phyloP scores from a whole-genome alignment of 30 jellyfish, hydroid and myxozoan genomes.

The Hydractinia symbiolongicarpus region DNA sequence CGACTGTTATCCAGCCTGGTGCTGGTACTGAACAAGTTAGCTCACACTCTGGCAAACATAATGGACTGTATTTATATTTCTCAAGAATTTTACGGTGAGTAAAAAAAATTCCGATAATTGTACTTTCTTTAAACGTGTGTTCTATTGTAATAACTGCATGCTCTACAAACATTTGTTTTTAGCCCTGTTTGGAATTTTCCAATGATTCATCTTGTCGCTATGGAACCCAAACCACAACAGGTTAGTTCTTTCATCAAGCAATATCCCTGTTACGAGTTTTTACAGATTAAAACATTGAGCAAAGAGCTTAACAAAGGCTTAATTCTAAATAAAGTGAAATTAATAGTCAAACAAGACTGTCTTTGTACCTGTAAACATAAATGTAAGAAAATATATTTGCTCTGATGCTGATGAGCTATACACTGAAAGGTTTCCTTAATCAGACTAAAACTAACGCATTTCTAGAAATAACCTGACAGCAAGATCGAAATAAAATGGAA shows the following conservation, averaged over 20 bases:
- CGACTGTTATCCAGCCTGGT: conserved; percentile 12
- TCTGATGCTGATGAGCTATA: no score
- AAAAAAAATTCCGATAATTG: not conserved
- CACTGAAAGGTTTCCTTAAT: no score
- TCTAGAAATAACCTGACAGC: no score
- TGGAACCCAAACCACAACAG: conserved; percentile 48
- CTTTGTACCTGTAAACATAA: no score
- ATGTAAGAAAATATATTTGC: no score
- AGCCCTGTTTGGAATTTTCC: conserved; percentile 90
- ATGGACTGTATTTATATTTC: conserved; percentile 69
- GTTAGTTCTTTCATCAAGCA: conserved; percentile 15
- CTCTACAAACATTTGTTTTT: not conserved
- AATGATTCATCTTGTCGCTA: conserved; percentile 30
- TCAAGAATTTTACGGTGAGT: conserved; percentile 77
- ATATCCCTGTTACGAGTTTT: not conserved
- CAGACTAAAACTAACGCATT: no score
- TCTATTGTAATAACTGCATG: not conserved
- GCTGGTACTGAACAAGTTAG: not conserved
- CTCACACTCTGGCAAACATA: conserved; percentile 55
- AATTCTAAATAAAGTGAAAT: no score
- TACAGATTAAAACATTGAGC: no score
- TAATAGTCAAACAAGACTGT: no score
- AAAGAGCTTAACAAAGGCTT: no score
- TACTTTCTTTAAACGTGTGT: no score
- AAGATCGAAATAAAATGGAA: no score